Percentiles rank a stretch among this genome's conserved stretches.
These are phyloP conservation scores for Urocolius indicus DNA, from an alignment of 2,113 vertebrate species.

Conservation along the genomic window DNA sequence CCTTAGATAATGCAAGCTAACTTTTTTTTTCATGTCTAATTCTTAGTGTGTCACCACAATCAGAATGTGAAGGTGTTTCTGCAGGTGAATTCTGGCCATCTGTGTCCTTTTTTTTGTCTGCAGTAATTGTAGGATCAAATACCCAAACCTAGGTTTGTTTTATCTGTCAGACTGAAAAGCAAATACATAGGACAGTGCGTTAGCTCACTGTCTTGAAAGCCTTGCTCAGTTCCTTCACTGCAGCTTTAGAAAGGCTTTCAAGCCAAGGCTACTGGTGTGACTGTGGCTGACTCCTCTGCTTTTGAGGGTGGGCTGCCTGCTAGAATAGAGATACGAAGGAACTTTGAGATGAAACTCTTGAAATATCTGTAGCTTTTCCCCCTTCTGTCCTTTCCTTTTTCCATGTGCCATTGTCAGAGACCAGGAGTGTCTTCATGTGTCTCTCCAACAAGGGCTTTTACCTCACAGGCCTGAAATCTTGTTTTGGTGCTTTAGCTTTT, in stretches of 20 bases:
- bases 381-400: neutral
- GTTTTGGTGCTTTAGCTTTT: neutral
- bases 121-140: neutral
- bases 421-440: neutral
- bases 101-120: neutral
- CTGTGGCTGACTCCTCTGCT: slow-evolving; percentile 3
- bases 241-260: slow-evolving; percentile 41
- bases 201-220: neutral
- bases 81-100: neutral
- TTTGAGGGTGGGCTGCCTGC: neutral
- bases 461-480: neutral
- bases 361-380: neutral
- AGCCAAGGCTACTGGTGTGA: slow-evolving; percentile 24
- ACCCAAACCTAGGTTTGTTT: neutral
- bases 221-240: neutral
- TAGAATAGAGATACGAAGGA: slow-evolving; percentile 20
- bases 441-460: neutral
- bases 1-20: neutral
- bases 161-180: slow-evolving; percentile 35
- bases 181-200: neutral
- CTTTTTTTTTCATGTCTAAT: slow-evolving; percentile 7
- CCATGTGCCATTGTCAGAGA: neutral
- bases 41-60: slow-evolving; percentile 10
- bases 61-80: slow-evolving; percentile 8
- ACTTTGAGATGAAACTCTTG: neutral